Conservation (phyloP, 2,113 vertebrate species). For the Amia ocellicauda region DNA sequence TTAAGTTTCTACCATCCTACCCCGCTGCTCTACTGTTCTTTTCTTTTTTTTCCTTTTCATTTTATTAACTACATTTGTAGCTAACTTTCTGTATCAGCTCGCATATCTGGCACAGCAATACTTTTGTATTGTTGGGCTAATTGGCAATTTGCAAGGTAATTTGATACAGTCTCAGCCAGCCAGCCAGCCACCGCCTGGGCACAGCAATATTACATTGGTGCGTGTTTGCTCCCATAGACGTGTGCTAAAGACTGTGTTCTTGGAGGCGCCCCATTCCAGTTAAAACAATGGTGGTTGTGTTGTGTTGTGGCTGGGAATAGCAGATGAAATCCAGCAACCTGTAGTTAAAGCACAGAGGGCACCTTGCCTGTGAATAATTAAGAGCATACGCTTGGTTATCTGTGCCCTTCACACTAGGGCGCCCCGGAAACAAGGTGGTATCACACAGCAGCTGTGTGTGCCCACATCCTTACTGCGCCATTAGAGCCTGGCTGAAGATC, state of each 20-base stretch:
- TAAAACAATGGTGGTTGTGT: too few species aligned
- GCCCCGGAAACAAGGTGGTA: constrained; percentile 49
- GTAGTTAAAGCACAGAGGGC: constrained; percentile 39
- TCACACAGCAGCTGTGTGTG: constrained; percentile 24
- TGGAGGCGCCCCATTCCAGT: neutral
- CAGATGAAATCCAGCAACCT: neutral
- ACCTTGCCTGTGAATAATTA: constrained; percentile 45
- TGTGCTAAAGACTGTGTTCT: neutral
- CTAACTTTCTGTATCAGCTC: neutral
- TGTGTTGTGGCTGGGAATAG: too few species aligned
- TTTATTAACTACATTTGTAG: neutral
- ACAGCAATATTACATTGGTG: too few species aligned
- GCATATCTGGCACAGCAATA: neutral
- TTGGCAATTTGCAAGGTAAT: neutral
- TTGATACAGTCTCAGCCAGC: neutral
- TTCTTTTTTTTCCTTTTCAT: too few species aligned
- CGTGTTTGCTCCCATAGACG: neutral
- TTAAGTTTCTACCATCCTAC: too few species aligned
- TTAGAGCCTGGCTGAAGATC: constrained; percentile 50
- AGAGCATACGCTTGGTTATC: constrained; percentile 48
- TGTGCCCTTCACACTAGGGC: constrained; percentile 60
- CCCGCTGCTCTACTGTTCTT: too few species aligned
- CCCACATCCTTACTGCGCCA: constrained; percentile 46
- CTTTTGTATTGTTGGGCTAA: neutral
- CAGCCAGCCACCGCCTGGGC: neutral